phyloP scores from a whole-genome alignment of 1,140 invertebrate species.

The Arion vulgaris region DNA sequence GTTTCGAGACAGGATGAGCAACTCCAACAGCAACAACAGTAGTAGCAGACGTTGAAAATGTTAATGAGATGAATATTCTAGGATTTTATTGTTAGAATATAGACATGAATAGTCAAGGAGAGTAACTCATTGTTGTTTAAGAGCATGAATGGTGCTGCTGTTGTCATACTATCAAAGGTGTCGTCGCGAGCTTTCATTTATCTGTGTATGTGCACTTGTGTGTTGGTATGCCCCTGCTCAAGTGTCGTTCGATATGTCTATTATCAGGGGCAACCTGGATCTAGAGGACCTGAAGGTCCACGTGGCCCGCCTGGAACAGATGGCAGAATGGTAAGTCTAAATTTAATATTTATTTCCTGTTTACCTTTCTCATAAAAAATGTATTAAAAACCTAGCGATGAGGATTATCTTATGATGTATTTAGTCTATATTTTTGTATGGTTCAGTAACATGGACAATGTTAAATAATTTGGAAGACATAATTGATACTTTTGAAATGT shows the following conservation, averaged over 20 bases:
- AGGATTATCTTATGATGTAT: too few relatives aligned
- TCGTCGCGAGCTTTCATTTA: conserved; percentile 18
- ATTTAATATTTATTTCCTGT: too few relatives aligned
- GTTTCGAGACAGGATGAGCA: too few relatives aligned
- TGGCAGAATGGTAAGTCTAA: conserved; percentile 57
- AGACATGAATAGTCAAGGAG: background rate
- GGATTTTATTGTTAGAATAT: background rate
- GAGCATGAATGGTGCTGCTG: conserved; percentile 23
- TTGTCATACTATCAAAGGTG: conserved; percentile 26
- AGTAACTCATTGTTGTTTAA: background rate
- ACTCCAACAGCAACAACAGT: too few relatives aligned
- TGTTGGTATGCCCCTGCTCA: conserved; percentile 23
- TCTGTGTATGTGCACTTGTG: conserved; percentile 21
- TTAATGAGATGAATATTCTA: background rate
- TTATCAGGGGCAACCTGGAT: conserved; percentile 59
- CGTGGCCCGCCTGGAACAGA: conserved; percentile 57
- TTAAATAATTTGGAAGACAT: too few relatives aligned
- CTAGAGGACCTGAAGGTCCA: conserved; percentile 49
- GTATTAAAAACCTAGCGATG: too few relatives aligned
- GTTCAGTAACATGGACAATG: too few relatives aligned
- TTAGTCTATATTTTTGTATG: too few relatives aligned
- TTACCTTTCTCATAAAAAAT: too few relatives aligned
- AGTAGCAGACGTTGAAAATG: too few relatives aligned
- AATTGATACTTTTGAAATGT: too few relatives aligned
- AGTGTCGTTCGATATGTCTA: conserved; percentile 47